A percentile compares a stretch with the other conserved stretches of the same genome.
These are phyloP conservation scores for Lithobates sylvaticus DNA, from an alignment of 2,797 vertebrate genomes.

Conservation along the genomic window DNA sequence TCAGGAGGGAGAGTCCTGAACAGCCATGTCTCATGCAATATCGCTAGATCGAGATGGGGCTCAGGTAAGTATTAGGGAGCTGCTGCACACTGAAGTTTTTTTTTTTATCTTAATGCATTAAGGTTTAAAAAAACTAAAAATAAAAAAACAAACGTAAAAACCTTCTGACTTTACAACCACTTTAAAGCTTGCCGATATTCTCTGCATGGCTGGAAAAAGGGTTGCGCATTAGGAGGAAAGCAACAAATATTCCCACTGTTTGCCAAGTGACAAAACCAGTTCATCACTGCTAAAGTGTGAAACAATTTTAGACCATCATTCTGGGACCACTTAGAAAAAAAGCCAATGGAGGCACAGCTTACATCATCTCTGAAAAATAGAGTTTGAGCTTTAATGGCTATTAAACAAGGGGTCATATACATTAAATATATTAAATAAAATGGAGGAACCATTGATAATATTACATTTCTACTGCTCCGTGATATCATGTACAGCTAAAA, in stretches of 20 bases:
- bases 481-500: slow-evolving; percentile 8
- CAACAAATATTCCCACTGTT: no score
- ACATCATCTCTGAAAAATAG: slow-evolving; percentile 23
- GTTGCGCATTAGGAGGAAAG: background rate
- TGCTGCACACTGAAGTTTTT: no score
- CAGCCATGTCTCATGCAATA: no score
- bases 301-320: background rate
- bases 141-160: no score
- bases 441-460: slow-evolving; percentile 9
- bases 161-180: no score
- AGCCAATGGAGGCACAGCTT: background rate
- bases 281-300: no score
- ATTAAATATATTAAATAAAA: slow-evolving; percentile 21
- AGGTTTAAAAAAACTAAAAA: no score
- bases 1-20: no score
- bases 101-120: no score
- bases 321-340: background rate
- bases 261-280: no score
- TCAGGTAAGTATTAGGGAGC: no score
- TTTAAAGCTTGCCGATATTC: background rate
- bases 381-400: slow-evolving; percentile 23
- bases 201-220: background rate
- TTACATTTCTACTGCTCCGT: slow-evolving; percentile 17
- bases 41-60: no score
- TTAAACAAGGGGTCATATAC: slow-evolving; percentile 15